phyloP scores from a whole-genome alignment of 2,888 invertebrate genomes.

The Stomorhina lunata region DNA sequence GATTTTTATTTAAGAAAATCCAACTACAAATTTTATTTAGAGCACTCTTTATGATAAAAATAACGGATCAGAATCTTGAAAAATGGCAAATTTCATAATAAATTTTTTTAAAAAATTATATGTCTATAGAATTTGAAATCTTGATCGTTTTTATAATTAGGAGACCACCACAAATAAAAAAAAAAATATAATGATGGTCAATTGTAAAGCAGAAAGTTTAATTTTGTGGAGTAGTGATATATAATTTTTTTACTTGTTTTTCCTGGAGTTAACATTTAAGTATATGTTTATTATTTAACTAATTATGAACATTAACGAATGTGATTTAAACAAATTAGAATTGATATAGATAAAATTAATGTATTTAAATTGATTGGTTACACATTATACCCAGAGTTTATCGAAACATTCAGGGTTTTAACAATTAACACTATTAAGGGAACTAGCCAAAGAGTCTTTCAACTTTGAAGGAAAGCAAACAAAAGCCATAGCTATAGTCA shows the following conservation, averaged over 20 bases:
- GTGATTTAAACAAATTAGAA: constrained; percentile 8
- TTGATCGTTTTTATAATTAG: too few relatives aligned
- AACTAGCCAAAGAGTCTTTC: constrained; percentile 52
- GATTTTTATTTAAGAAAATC: too few relatives aligned
- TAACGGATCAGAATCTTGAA: too few relatives aligned
- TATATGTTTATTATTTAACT: constrained; percentile 28
- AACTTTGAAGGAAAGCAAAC: constrained; percentile 58
- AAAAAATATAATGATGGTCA: background rate
- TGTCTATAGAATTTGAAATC: too few relatives aligned
- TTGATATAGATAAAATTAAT: background rate
- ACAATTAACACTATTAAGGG: constrained; percentile 54
- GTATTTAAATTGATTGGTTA: too few relatives aligned
- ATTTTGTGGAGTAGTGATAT: background rate
- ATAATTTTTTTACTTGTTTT: background rate
- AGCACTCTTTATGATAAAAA: too few relatives aligned
- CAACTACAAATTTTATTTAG: too few relatives aligned
- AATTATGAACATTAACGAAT: constrained; percentile 34
- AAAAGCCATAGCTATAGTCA: background rate
- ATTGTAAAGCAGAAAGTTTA: too few relatives aligned
- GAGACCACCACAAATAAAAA: too few relatives aligned
- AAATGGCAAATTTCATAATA: too few relatives aligned
- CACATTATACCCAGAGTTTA: constrained; percentile 16
- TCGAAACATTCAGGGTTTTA: constrained; percentile 45
- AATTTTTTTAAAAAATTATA: too few relatives aligned
- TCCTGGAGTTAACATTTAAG: background rate